Percentiles rank a stretch among this genome's conserved stretches.
These are phyloP conservation scores for Embiotoca jacksoni DNA, from an alignment of 2,113 vertebrate genomes.

Conservation along the genomic window DNA sequence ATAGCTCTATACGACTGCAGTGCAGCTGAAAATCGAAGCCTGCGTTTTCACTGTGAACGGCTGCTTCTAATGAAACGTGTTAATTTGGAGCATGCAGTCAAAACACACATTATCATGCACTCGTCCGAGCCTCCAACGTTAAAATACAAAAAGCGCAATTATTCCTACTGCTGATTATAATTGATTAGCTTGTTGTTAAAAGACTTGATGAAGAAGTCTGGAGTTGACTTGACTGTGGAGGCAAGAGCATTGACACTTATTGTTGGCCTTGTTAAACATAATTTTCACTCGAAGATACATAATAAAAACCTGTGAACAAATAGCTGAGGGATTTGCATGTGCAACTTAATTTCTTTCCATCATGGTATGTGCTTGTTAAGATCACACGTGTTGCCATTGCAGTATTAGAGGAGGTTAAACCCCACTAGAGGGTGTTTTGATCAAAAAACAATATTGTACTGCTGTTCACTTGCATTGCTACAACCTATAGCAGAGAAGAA, in stretches of 20 bases:
- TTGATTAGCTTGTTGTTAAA: constrained; percentile 60
- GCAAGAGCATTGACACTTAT: constrained; percentile 26
- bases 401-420: constrained; percentile 59
- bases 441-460: constrained; percentile 30
- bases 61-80: constrained; percentile 37
- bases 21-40: constrained; percentile 15
- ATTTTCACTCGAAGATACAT: constrained; percentile 26
- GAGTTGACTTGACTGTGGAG: constrained; percentile 19
- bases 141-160: constrained; percentile 43
- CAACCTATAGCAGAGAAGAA: constrained; percentile 1
- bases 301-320: constrained; percentile 51
- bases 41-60: constrained; percentile 14
- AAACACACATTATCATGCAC: constrained; percentile 40
- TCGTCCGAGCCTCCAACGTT: constrained; percentile 29
- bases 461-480: constrained; percentile 25
- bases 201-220: constrained; percentile 35
- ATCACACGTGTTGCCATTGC: constrained; percentile 51
- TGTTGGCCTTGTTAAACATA: constrained; percentile 65
- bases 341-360: constrained; percentile 47
- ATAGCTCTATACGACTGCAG: background rate
- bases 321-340: constrained; percentile 41
- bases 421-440: constrained; percentile 41
- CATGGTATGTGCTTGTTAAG: constrained; percentile 47
- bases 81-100: constrained; percentile 43
- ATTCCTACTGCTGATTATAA: constrained; percentile 43